A percentile compares a stretch with the other conserved stretches of the same genome.
Evolutionary conservation across 2,113 vertebrate species (phyloP).

Genomic region (Martes martes): DNA sequence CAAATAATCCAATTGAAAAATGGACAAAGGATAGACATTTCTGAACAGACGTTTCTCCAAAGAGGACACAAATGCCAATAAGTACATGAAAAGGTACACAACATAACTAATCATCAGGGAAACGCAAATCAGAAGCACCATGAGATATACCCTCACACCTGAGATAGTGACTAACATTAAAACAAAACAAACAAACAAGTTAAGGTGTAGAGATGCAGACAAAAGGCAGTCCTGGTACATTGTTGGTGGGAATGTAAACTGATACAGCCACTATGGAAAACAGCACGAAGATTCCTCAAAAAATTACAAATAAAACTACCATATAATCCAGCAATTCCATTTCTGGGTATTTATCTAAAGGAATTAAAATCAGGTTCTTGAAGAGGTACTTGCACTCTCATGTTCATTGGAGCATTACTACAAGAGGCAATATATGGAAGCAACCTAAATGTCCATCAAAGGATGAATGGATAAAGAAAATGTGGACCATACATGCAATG

Average conservation of each 20-base stretch:
- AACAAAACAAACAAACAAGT: neutral
- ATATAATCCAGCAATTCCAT: too few species aligned
- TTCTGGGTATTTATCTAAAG: too few species aligned
- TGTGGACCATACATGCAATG: neutral
- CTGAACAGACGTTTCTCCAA: neutral
- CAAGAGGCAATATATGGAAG: too few species aligned
- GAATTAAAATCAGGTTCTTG: too few species aligned
- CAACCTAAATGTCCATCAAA: too few species aligned
- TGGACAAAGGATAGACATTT: neutral
- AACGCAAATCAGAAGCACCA: neutral
- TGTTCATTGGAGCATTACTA: too few species aligned
- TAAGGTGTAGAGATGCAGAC: neutral
- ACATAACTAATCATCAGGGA: neutral
- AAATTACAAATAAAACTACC: too few species aligned
- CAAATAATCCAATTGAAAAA: neutral
- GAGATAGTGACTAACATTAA: neutral
- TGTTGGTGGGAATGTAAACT: neutral
- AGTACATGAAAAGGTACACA: neutral
- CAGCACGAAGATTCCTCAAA: too few species aligned
- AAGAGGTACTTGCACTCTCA: too few species aligned
- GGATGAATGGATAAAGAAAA: neutral
- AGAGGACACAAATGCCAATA: neutral
- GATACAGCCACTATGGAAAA: neutral
- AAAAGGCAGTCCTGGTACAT: neutral
- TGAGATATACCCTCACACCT: neutral